Percentiles rank a stretch among this genome's conserved stretches.
Evolutionary conservation across 2,113 vertebrate genomes (phyloP).

Genomic region (Pterophyllum scalare): DNA sequence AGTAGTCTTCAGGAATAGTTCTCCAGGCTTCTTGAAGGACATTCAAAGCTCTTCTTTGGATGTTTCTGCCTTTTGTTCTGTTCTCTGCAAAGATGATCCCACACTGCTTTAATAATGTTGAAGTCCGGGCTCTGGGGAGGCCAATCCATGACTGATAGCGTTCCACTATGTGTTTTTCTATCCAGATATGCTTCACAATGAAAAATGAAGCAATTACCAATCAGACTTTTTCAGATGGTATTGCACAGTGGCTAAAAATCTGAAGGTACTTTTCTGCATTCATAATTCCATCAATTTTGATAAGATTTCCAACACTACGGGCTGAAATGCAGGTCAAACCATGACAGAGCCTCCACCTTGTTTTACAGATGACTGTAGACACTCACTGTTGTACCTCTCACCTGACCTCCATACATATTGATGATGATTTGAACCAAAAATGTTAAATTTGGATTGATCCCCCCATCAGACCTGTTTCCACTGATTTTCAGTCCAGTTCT

Average conservation of each 20-base stretch:
- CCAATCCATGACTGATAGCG: background rate
- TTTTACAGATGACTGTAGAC: background rate
- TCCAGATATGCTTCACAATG: background rate
- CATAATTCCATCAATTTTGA: background rate
- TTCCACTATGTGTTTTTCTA: background rate
- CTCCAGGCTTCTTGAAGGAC: background rate
- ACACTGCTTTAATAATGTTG: background rate
- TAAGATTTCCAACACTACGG: background rate
- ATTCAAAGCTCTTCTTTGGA: background rate
- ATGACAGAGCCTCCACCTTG: accelerated
- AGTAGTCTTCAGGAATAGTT: background rate
- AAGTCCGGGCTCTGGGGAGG: background rate
- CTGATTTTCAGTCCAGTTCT: background rate
- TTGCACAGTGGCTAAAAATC: background rate
- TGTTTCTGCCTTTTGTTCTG: background rate
- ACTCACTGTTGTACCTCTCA: background rate
- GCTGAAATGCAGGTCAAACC: background rate
- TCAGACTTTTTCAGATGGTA: background rate
- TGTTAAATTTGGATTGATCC: background rate
- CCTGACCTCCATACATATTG: background rate
- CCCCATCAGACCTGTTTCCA: background rate
- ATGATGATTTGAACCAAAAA: background rate
- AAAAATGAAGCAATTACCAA: background rate
- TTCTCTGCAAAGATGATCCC: background rate
- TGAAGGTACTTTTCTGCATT: background rate